These are phyloP conservation scores for Pygoscelis antarcticus DNA, from an alignment of 2,113 vertebrate genomes.

Conservation along the genomic window DNA sequence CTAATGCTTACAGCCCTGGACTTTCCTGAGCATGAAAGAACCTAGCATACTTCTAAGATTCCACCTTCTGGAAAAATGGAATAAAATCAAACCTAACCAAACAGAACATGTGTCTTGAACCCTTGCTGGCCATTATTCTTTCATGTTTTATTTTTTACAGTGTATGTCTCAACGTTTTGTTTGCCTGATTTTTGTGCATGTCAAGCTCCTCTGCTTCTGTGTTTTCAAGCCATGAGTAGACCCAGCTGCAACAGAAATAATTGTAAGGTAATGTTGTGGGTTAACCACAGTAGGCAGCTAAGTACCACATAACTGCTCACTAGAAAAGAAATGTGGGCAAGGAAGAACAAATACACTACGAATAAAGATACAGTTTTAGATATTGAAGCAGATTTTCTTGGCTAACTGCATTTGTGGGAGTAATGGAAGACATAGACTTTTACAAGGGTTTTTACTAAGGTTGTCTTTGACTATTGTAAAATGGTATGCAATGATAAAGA, in stretches of 20 bases:
- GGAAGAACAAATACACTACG: background rate
- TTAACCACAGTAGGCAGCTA: background rate
- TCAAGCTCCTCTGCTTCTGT: background rate
- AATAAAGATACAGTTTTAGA: background rate
- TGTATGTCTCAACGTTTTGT: background rate
- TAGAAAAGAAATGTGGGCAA: background rate
- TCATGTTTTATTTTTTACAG: background rate
- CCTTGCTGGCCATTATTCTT: background rate
- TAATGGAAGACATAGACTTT: background rate
- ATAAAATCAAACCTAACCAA: background rate
- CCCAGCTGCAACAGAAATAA: background rate
- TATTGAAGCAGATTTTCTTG: background rate
- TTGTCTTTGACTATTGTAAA: background rate
- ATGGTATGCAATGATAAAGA: background rate
- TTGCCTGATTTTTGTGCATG: background rate
- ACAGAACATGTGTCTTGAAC: background rate
- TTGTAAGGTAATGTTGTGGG: background rate
- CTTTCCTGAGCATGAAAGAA: background rate
- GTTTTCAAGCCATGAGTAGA: background rate
- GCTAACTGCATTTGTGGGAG: background rate
- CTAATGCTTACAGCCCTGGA: background rate
- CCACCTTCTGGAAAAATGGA: background rate
- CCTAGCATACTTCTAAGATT: background rate
- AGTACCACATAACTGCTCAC: background rate
- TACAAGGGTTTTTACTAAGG: background rate